Evolutionary conservation across 2,888 invertebrate genomes (phyloP), one percentile per base, ranked within the genome.

Genomic region (Atherix ibis): DNA sequence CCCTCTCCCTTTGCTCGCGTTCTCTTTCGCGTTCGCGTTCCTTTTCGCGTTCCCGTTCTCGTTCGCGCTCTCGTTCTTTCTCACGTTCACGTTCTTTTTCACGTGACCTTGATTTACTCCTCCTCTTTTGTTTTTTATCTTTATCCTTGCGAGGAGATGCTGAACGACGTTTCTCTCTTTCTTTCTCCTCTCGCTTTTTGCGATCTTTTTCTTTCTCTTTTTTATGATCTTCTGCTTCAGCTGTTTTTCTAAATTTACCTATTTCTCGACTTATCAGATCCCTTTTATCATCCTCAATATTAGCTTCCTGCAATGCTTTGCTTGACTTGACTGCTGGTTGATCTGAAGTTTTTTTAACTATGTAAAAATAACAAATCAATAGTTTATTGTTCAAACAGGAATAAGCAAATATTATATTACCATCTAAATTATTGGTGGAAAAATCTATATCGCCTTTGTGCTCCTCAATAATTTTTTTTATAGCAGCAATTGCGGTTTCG

Each of bases 221-320:
- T 35, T 59, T 53, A 44, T 58, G 54, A 34, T 62, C 57, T 40
- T 60, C 58, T 14, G 57, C 61, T 40, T 62, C 62, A 12, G 62
- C 94, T 46, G 88, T 84, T 67, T 94, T 92, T 42, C 95, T 76
- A 66, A 97, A 97, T 65, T 89, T 91, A 50, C 88, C 88, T 62
- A 97, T 97, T 71, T 97, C 97, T 48, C 92, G 73, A 52, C 88
- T 89, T 48, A 97, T 97, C 48, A 95, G 73, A 62, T 91, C 89
- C 31, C 91, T 77, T 62, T 94, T 92, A 55, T 94, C 94, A 63
- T 94, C 94, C 55, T 95, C 95, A 40, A 94, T 77, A 57, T 88
- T 89, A 18, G 83, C 80, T 50, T 85, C 84, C 48, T 83, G 82
- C 19, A 85, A 64, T 39, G 73, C 71, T 50, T 73, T 73, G 22